Base-by-base conservation (phyloP, 2,888 invertebrate genomes). In the Campaea margaritaria region DNA sequence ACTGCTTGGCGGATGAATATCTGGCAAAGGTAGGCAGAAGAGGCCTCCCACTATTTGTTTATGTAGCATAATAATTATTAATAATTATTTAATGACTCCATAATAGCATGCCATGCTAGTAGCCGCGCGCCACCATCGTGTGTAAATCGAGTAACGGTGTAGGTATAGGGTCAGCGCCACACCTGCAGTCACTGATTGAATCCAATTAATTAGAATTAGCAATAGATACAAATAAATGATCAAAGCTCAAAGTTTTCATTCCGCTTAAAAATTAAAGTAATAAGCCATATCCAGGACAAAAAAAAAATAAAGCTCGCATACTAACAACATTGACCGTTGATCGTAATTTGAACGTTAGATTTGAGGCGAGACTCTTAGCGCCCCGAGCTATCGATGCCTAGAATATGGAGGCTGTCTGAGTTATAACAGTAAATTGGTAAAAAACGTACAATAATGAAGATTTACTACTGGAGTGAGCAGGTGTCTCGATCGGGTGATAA, bases 361-460 rank as follows among this genome's bases (percentile, higher is more conserved):
- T 39, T 42, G 51, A 55, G 57, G 55, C 58, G 61, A 61, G 61
- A 55, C 48, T 61, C 62, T 31, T 41, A 62, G 58, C 70, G 76
- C 71, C 68, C 42, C 58, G 43, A 65, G 68, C 66, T 64, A 74
- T 76, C 69, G 73, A 74, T 73, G 73, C 70, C 62, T 73, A 71
- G 69, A 68, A 67, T 66, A 62, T 49, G 43, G 48, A 53, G 39
- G 53, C 49, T 54, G 46, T 50, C 59, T 54, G 46, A 45, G 64
- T 65, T 69, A 66, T 86, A 87, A 86, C 86, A 82, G 86, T 86
- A 83, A 83, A 85, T 78, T 77, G 76, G 75, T 81, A 84, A 86
- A 83, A 85, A 86, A 80, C 74, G 72, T 74, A 78, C 81, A 83
- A 86, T 86, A 86, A 86, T 82, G 81, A 87, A 86, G 86, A 87